phyloP scores from a whole-genome alignment of 2,888 invertebrate genomes.

The Callinectes sapidus region DNA sequence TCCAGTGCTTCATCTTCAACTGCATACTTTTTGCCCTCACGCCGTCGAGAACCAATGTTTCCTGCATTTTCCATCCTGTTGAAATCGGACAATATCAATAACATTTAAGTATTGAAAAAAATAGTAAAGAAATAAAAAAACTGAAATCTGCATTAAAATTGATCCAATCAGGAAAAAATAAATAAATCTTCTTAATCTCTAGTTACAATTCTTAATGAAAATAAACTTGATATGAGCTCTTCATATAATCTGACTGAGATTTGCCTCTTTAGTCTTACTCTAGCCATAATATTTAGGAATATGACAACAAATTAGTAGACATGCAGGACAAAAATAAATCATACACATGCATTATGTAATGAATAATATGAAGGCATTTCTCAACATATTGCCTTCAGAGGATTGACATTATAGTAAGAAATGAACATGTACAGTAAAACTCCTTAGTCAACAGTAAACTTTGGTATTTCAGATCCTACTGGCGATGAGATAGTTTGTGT shows the following conservation, averaged over 20 bases:
- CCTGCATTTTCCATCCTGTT: conserved; percentile 74
- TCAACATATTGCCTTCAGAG: neutral
- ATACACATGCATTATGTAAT: neutral
- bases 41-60: conserved; percentile 79
- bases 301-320: neutral
- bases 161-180: neutral
- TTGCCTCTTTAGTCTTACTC: neutral
- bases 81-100: neutral
- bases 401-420: neutral
- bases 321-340: neutral
- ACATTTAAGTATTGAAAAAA: no score
- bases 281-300: neutral
- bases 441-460: neutral
- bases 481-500: neutral
- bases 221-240: neutral
- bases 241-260: neutral
- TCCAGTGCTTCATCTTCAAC: conserved; percentile 99
- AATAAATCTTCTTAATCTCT: neutral
- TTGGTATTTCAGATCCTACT: neutral
- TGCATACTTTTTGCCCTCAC: conserved; percentile 85
- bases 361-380: neutral
- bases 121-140: neutral
- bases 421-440: neutral
- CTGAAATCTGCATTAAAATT: neutral
- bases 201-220: neutral